phyloP scores from a whole-genome alignment of 2,113 vertebrate genomes.

The Conger conger region DNA sequence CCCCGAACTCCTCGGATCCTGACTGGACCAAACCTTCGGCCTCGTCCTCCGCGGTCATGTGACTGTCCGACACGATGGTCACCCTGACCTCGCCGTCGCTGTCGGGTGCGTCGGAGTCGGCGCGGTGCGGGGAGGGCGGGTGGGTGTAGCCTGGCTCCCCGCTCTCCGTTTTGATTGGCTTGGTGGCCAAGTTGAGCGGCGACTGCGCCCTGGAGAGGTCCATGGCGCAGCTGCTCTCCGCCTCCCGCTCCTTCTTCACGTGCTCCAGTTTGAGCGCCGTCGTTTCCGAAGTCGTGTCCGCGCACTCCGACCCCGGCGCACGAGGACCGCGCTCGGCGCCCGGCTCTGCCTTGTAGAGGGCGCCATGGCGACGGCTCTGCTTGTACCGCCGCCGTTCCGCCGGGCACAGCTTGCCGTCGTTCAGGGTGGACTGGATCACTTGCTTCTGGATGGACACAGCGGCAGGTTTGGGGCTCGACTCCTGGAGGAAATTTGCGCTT shows the following conservation, averaged over 20 bases:
- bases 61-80: constrained; percentile 47
- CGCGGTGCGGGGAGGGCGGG: constrained; percentile 23
- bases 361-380: background rate
- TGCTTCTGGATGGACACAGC: background rate
- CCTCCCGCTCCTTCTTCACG: constrained; percentile 52
- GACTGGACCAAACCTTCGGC: constrained; percentile 39
- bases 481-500: background rate
- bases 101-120: constrained; percentile 27
- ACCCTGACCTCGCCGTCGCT: constrained; percentile 45
- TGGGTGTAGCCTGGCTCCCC: constrained; percentile 29
- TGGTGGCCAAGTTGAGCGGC: constrained; percentile 46
- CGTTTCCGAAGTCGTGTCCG: background rate
- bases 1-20: constrained; percentile 36
- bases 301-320: background rate
- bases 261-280: background rate
- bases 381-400: background rate
- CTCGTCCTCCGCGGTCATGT: constrained; percentile 32
- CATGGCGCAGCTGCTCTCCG: constrained; percentile 49
- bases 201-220: constrained; percentile 54
- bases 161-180: constrained; percentile 52
- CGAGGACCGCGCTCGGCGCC: background rate
- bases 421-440: background rate
- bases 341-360: background rate
- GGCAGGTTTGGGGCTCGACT: background rate
- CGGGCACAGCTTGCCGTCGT: background rate